A percentile compares a stretch with the other conserved stretches of the same genome.
Evolutionary conservation across 2,888 invertebrate genomes (phyloP).

Genomic region (Exephanes ischioxanthus): DNA sequence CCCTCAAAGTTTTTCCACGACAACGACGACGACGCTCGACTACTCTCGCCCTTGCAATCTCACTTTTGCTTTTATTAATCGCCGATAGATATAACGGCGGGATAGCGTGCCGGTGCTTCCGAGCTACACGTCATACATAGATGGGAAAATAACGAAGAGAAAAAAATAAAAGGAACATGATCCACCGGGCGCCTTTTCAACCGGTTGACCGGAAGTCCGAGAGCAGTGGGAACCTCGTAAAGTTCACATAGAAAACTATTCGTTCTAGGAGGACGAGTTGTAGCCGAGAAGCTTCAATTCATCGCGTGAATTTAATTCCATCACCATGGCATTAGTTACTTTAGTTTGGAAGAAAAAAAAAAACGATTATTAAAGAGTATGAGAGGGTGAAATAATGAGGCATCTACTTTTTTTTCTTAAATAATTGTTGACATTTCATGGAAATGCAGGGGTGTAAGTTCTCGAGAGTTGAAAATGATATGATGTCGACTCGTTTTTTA

Average conservation of each 20-base stretch:
- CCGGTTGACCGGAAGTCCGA: conserved; percentile 63
- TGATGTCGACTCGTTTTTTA: conserved; percentile 78
- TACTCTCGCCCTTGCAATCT: conserved; percentile 50
- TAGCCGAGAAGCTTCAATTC: conserved; percentile 12
- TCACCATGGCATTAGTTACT: conserved; percentile 36
- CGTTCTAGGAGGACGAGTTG: not conserved
- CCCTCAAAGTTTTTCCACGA: conserved; percentile 53
- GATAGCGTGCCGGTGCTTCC: conserved; percentile 76
- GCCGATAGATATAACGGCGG: conserved; percentile 79
- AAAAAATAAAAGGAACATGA: conserved; percentile 55
- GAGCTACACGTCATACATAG: not conserved
- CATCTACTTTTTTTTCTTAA: not conserved
- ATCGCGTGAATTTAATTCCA: conserved; percentile 53
- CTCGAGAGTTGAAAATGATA: not conserved
- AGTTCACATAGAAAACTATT: conserved; percentile 49
- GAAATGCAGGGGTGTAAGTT: not conserved
- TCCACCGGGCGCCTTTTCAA: conserved; percentile 54
- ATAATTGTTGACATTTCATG: not conserved
- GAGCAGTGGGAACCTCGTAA: conserved; percentile 2
- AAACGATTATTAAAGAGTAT: not conserved
- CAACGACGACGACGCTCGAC: conserved; percentile 35
- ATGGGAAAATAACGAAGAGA: conserved; percentile 12
- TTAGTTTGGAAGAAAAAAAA: not conserved
- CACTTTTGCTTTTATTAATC: conserved; percentile 77
- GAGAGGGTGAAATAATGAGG: not conserved